Conservation (phyloP, 2,797 vertebrate genomes). For the Chiroxiphia lanceolata region DNA sequence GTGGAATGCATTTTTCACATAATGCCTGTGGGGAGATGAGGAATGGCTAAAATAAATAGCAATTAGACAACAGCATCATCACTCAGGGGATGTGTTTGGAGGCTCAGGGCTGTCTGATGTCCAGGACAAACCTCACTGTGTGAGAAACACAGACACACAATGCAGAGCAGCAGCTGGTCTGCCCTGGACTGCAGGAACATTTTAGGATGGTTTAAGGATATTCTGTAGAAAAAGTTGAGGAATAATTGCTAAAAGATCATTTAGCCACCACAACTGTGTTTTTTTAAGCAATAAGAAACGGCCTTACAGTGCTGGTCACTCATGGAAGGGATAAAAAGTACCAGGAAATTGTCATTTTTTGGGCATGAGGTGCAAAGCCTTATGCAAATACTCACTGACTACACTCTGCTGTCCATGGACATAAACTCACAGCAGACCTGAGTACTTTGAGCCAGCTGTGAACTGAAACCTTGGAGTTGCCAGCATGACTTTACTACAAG, state of each 20-base stretch:
- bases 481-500: not conserved
- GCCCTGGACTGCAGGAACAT: not conserved
- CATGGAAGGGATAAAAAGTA: not conserved
- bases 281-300: not conserved
- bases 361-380: not conserved
- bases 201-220: not conserved
- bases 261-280: accelerated
- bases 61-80: constrained; percentile 21
- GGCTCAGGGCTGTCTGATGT: not conserved
- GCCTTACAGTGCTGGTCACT: not conserved
- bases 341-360: not conserved
- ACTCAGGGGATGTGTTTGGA: not conserved
- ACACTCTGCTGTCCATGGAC: not conserved
- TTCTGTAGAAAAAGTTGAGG: not conserved
- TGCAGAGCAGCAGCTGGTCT: not conserved
- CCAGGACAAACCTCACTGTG: not conserved
- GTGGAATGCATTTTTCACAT: constrained; percentile 66
- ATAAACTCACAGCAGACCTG: accelerated
- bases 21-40: constrained; percentile 66
- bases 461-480: not conserved
- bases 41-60: constrained; percentile 55
- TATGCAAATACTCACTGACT: not conserved
- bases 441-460: not conserved
- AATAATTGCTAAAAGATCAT: not conserved
- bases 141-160: no score